Evolutionary conservation across 2,113 vertebrate species (phyloP).

Genomic region (Scomber japonicus): DNA sequence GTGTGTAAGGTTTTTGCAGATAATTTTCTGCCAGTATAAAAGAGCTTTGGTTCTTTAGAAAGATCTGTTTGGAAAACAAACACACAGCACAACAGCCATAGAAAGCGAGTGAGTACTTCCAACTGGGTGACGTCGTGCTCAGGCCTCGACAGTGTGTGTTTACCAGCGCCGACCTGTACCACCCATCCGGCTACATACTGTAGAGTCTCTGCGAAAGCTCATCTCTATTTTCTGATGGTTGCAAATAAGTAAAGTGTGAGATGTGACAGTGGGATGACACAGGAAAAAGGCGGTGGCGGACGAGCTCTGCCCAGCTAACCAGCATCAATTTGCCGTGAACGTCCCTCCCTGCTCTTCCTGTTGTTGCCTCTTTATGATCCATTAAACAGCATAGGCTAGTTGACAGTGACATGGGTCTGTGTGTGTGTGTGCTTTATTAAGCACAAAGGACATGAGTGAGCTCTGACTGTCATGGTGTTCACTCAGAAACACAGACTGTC

Average conservation of each 20-base stretch:
- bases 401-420: slow-evolving; percentile 39
- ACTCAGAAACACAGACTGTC: slow-evolving; percentile 69
- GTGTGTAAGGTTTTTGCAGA: neutral
- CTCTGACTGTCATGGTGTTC: slow-evolving; percentile 44
- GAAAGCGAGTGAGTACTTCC: slow-evolving; percentile 19
- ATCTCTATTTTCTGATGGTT: slow-evolving; percentile 40
- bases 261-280: slow-evolving; percentile 71
- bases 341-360: slow-evolving; percentile 48
- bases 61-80: slow-evolving; percentile 6
- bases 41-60: neutral
- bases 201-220: slow-evolving; percentile 53
- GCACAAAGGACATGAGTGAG: slow-evolving; percentile 61
- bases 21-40: neutral
- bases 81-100: neutral
- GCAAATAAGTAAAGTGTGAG: slow-evolving; percentile 67
- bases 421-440: slow-evolving; percentile 31
- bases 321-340: slow-evolving; percentile 25
- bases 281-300: slow-evolving; percentile 41
- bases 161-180: slow-evolving; percentile 19
- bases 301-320: slow-evolving; percentile 7
- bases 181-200: slow-evolving; percentile 67
- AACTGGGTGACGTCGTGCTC: slow-evolving; percentile 26
- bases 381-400: slow-evolving; percentile 1
- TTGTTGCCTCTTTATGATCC: slow-evolving; percentile 24
- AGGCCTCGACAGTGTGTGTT: slow-evolving; percentile 27